A percentile compares a stretch with the other conserved stretches of the same genome.
Evolutionary conservation across 2,797 vertebrate genomes (phyloP).

Genomic region (Hyperoplus immaculatus): DNA sequence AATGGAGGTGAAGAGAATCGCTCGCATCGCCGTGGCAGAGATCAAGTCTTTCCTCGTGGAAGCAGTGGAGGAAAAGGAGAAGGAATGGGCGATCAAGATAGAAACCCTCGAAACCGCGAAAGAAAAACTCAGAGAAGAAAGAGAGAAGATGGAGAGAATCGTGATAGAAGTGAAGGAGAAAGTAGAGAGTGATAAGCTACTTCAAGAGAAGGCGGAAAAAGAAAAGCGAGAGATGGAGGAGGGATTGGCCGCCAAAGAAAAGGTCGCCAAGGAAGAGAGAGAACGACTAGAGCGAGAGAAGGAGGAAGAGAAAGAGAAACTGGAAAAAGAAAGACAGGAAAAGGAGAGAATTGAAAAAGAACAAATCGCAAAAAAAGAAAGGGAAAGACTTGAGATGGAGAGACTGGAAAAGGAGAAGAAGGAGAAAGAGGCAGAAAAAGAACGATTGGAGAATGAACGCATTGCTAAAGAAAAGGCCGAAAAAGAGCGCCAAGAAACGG

Average conservation of each 20-base stretch:
- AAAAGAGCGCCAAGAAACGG: conserved; percentile 16
- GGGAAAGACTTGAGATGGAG: neutral
- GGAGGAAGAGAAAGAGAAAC: neutral
- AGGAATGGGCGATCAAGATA: conserved; percentile 55
- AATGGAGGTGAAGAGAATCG: conserved; percentile 88
- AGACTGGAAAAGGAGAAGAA: neutral
- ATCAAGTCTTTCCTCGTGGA: conserved; percentile 82
- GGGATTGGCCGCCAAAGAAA: neutral
- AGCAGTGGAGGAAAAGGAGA: conserved; percentile 82
- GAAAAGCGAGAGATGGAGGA: conserved; percentile 6
- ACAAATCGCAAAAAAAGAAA: conserved; percentile 61
- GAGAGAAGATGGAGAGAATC: neutral
- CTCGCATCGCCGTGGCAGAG: conserved; percentile 82
- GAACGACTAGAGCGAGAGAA: neutral
- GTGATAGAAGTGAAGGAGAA: neutral
- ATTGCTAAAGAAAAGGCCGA: neutral
- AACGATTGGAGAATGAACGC: fast-evolving
- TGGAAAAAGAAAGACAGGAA: neutral
- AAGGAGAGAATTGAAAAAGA: neutral
- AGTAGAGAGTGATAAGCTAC: neutral
- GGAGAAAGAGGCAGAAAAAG: neutral
- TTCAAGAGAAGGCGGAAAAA: conserved; percentile 5
- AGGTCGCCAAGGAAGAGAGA: neutral
- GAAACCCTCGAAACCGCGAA: conserved; percentile 58
- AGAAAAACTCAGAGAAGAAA: conserved; percentile 70